Base-by-base conservation (phyloP, 2,888 invertebrate genomes). In the Xestia ashworthii region DNA sequence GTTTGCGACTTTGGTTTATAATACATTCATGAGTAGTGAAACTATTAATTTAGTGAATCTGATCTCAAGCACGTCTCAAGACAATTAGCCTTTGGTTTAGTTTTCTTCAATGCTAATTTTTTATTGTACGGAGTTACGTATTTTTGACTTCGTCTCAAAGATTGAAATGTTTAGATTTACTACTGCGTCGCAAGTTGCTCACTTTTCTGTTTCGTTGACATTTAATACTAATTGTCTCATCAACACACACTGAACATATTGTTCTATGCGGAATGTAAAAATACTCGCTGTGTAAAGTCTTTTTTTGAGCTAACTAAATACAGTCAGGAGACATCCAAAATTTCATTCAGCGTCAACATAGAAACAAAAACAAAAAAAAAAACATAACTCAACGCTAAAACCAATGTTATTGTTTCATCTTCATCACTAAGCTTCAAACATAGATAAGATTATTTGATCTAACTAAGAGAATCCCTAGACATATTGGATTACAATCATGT, bases 401-500 rank as follows among this genome's bases (percentile, higher is more conserved):
- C 11, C 32, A 32, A 32, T 32, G 3, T 32, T 32, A 32, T 32
- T 32, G 32, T 2, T 32, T 53, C 9, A 48, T 71, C 16, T 71
- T 58, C 44, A 32, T 71, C 19, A 65, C 19, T 77, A 14, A 44
- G 44, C 44, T 44, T 44, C 44, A 44, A 25, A 76, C 3, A 67
- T 25, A 68, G 32, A 68, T 46, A 8, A n/a, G 5, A 69, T 65
- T 32, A 64, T 41, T 22, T 3, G 32, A 83, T 58, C 48, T 11
- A 32, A 76, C 66, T 22, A 32, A 55, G 32, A 60, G 19, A 71
- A 74, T 68, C 74, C n/a, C 16, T 50, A 55, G 38, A 66, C 25
- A 68, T 80, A 82, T 79, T 79, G 46, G n/a, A 74, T 58, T 50
- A 71, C 32, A 68, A 74, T 79, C 1, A 64, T 80, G 22, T 79